Evolutionary conservation across 2,797 vertebrate species (phyloP), one percentile per base, ranked within the genome.

Genomic region (Hypotaenidia okinawae): DNA sequence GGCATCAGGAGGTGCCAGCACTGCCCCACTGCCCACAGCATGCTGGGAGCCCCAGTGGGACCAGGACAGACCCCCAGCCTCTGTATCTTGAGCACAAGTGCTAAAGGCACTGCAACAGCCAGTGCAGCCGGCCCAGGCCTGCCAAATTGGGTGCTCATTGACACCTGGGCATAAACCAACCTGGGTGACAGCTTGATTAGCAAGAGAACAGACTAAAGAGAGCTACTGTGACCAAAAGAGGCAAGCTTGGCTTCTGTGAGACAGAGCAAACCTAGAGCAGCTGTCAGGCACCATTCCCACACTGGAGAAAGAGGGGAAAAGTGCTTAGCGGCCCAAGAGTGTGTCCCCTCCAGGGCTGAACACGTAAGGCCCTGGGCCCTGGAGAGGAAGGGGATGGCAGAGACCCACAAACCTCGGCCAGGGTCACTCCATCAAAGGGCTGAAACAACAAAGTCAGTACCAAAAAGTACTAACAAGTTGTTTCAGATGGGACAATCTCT

Each of bases 81-180:
- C 25, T 1, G 19, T 4, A 7, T 4, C 25, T 39, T 15, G 1
- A 52, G 15, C 3, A 0, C 0, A 0, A 45, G 27, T 0, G 0
- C 47, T 4, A 2, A 18, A 39, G 6, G 9, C 6, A 45, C 45
- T 13, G 39, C 35, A 35, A 35, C 47, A 45, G 57, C 35, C n/a
- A 15, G 9, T 0, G 3, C 33, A 16, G 52, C 54, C 0, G 1
- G 1, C 10, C 37, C n/a, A 9, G 22, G n/a, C 12, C 22, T 27
- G 22, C 32, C 51, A 41, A 45, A 15, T 12, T 8, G 4, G 27
- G 18, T 6, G 1, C 18, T 43, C 9, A 1, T 2, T 1, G 1
- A 32, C 55, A 24, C 9, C 51, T 9, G n/a, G 17, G 11, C 0
- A 5, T 15, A 9, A 13, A 37, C 22, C 28, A 24, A 2, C 28